Base-by-base conservation (phyloP, 2,888 invertebrate species). In the Vesta saturnalis region DNA sequence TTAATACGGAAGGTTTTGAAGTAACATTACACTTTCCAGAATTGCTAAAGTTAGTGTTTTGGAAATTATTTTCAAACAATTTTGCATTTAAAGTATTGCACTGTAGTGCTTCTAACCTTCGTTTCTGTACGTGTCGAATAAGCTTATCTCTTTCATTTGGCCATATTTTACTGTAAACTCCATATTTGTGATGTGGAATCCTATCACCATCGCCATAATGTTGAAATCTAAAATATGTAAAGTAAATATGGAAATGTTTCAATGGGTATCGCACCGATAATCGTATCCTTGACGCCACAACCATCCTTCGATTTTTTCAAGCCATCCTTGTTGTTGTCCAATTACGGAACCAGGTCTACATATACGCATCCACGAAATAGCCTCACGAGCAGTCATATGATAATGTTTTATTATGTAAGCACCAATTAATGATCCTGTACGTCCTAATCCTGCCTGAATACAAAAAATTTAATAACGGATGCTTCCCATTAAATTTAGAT, bases 281-380 rank as follows among this genome's bases (percentile, higher is more conserved):
- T 86, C 77, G 77, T 85, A 86, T 15, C 89, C 89, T 77, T 87
- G 86, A 73, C 86, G 86, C 76, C 85, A 83, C 60, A 89, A 80
- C 80, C 80, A 82, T 30, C 72, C 74, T 73, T 85, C 82, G 21
- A 83, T 74, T 68, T 85, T 83, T 76, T 87, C 86, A 22, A 93
- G 82, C 87, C 90, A 92, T 73, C 91, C 89, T 85, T 96, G 95
- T 80, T 96, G 96, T 65, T 92, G 91, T 12, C 95, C 95, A 77
- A 95, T 95, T 35, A 96, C 92, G 30, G 93, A 94, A 0, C 95
- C 95, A 0, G 95, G 95, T 72, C 96, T 87, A 81, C 94, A 95
- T 69, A 96, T 91, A 74, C 96, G 87, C 84, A 94, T 88, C 96
- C 96, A 96, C 1, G 92, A 94, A 75, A 96, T 94, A 4, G 92